These are phyloP conservation scores for Eremobia ochroleuca DNA, from an alignment of 2,888 invertebrate genomes.

Conservation along the genomic window DNA sequence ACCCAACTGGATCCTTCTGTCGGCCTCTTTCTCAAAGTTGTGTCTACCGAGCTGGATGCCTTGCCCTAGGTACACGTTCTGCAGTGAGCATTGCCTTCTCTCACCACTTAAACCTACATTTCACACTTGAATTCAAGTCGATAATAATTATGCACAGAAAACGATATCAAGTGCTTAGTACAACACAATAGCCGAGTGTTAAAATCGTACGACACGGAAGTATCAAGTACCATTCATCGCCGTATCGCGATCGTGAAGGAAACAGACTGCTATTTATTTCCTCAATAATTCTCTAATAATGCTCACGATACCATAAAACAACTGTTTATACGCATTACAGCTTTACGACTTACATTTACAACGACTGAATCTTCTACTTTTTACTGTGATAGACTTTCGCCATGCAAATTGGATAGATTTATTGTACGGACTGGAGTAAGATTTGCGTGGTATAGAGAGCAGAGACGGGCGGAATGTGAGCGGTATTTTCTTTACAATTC, in stretches of 20 bases:
- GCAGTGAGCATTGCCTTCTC: background rate
- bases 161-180: constrained; percentile 23
- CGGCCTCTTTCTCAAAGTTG: no score
- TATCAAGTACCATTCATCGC: constrained; percentile 41
- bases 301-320: constrained; percentile 53
- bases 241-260: constrained; percentile 29
- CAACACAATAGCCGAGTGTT: constrained; percentile 22
- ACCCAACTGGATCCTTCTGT: no score
- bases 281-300: constrained; percentile 56
- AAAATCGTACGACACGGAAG: constrained; percentile 40
- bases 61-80: no score
- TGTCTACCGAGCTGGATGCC: no score
- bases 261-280: constrained; percentile 43
- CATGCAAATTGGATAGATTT: constrained; percentile 39
- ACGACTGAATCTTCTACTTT: constrained; percentile 27
- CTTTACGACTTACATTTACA: constrained; percentile 45
- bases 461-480: background rate
- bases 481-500: background rate
- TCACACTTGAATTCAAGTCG: constrained; percentile 25
- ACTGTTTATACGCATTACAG: constrained; percentile 29
- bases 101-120: background rate
- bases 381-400: constrained; percentile 30
- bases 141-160: constrained; percentile 37
- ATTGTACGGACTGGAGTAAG: background rate
- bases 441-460: constrained; percentile 11